Percentiles rank a stretch among this genome's conserved stretches.
Conservation (phyloP, 2,113 vertebrate species). For the Pangasianodon hypophthalmus region DNA sequence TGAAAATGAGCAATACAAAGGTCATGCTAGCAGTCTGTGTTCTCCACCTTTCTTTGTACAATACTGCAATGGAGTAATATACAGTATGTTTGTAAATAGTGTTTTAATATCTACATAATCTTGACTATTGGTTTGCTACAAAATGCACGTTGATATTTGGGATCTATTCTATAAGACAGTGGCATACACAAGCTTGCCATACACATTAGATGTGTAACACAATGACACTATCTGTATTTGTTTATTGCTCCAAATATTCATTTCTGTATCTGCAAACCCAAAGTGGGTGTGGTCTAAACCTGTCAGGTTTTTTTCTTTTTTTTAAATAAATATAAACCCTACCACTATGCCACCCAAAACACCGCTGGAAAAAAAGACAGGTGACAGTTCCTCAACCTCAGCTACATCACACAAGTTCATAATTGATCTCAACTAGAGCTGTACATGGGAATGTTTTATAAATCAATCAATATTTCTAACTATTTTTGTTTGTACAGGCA, state of each 20-base stretch:
- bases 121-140: background rate
- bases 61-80: background rate
- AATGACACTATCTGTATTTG: background rate
- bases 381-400: background rate
- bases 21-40: background rate
- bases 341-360: background rate
- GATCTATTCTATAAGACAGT: background rate
- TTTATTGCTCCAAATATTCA: background rate
- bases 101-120: background rate
- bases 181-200: background rate
- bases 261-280: background rate
- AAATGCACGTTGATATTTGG: background rate
- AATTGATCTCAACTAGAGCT: background rate
- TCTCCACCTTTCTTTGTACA: background rate
- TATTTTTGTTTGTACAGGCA: background rate
- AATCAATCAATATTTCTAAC: background rate
- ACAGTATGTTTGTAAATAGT: background rate
- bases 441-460: background rate
- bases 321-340: background rate
- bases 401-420: background rate
- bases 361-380: too few relatives aligned
- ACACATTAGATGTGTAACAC: background rate
- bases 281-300: background rate
- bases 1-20: background rate
- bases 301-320: background rate